Conservation (phyloP, 1,140 invertebrate species). For the Leptonema lineaticorne region DNA sequence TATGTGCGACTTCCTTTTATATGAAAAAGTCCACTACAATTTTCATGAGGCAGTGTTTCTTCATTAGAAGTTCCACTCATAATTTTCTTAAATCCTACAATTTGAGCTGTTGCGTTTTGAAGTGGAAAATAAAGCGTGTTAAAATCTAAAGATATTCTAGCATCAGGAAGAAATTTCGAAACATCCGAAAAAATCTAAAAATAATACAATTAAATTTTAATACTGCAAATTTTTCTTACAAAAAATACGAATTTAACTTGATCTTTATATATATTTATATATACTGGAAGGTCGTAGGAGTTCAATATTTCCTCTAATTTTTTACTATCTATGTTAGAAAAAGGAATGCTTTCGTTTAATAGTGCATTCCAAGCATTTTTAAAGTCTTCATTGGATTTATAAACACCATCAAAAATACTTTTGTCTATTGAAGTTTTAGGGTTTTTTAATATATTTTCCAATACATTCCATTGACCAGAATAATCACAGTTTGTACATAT, state of each 20-base stretch:
- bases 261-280: constrained; percentile 4
- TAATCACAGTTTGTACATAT: constrained; percentile 63
- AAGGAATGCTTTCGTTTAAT: constrained; percentile 45
- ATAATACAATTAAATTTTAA: too few relatives aligned
- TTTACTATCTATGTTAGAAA: constrained; percentile 50
- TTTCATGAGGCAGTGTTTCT: constrained; percentile 50
- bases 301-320: constrained; percentile 52
- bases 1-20: constrained; percentile 50
- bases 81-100: constrained; percentile 65
- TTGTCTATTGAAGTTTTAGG: constrained; percentile 49
- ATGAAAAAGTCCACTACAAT: constrained; percentile 53
- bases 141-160: constrained; percentile 47
- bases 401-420: constrained; percentile 46
- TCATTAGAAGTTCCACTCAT: constrained; percentile 46
- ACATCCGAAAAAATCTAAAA: constrained; percentile 47
- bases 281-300: constrained; percentile 60
- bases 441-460: constrained; percentile 56
- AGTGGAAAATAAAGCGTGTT: constrained; percentile 66
- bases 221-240: too few relatives aligned
- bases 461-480: constrained; percentile 58
- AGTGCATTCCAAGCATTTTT: constrained; percentile 51
- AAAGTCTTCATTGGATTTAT: constrained; percentile 46
- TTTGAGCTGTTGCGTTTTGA: constrained; percentile 56
- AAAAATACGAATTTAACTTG: too few relatives aligned
- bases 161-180: constrained; percentile 47